A percentile compares a stretch with the other conserved stretches of the same genome.
Evolutionary conservation across 2,797 vertebrate species (phyloP).

Genomic region (Alcedo quadribrachys): DNA sequence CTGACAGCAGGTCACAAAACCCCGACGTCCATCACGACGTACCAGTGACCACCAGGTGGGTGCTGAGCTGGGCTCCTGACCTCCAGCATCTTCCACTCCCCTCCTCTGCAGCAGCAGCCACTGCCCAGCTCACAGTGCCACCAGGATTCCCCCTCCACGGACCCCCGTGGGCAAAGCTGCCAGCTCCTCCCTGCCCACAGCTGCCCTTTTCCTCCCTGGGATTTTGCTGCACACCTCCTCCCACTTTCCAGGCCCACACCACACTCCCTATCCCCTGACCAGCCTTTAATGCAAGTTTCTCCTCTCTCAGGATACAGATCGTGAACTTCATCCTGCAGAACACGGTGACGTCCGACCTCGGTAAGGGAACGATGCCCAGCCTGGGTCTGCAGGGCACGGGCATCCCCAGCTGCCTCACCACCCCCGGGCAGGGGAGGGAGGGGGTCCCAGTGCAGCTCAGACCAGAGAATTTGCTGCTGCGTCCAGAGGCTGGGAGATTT

Average conservation of each 20-base stretch:
- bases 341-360: constrained; percentile 14
- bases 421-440: neutral
- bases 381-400: neutral
- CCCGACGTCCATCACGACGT: accelerated
- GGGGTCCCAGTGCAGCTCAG: neutral
- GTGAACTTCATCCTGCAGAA: constrained; percentile 86
- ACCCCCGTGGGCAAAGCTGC: accelerated
- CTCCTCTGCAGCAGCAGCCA: neutral
- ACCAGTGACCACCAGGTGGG: constrained; percentile 62
- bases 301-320: constrained; percentile 85
- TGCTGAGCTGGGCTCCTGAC: neutral
- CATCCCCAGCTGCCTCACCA: neutral
- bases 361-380: constrained; percentile 50
- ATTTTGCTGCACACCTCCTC: neutral
- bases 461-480: neutral
- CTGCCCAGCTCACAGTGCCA: neutral
- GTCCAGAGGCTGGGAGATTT: neutral
- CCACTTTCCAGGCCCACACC: neutral
- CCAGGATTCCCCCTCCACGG: neutral
- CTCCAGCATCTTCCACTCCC: neutral
- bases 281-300: neutral
- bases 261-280: neutral
- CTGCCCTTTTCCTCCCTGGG: neutral
- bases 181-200: neutral
- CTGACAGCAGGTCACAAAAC: neutral